Evolutionary conservation across 1,140 invertebrate species (phyloP), one percentile per base, ranked within the genome.

Genomic region (Drosophila parabipectinata): DNA sequence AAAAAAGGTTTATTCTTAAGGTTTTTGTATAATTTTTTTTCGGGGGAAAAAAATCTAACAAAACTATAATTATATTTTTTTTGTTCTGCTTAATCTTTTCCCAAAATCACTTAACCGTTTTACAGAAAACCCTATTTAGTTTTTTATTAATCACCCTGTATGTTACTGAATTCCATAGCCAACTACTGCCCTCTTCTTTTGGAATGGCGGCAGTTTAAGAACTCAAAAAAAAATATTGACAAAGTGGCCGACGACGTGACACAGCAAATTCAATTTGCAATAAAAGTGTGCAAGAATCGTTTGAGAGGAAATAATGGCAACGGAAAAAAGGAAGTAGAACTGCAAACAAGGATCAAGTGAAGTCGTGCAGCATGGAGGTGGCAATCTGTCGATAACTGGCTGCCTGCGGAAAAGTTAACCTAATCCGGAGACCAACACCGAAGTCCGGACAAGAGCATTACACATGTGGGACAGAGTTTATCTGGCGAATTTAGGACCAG

Each of bases 251-350:
- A 62, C 60, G 45, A 87, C 82, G 82, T 85, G 82, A 85, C 82
- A 71, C 58, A 82, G 82, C 69, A 81, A 82, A 75, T 82, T 85
- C 74, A 82, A 87, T 87, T 87, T 85, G 82, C 78, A 87, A 87
- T 82, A 85, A 87, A 87, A 72, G 62, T 75, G 63, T 41, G 50
- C 59, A 52, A 72, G 55, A 56, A 73, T 53, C 51, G 51, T 62
- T 72, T 72, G 64, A 60, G 26, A 59, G 64, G 50, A 72, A 62
- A 48, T 55, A 72, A 45, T 39, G 28, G 39, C 8, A 4, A 14
- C n/a, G 37, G 6, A 32, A 37, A 53, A 45, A 14, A 26, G 21
- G n/a, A 4, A 26, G 3, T 12, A 60, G 47, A 56, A 44, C 48
- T 37, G 66, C 41, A 69, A 69, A 56, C 64, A 67, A 73, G 51